Base-by-base conservation (phyloP, 2,113 vertebrate genomes). In the Notarius lentiginosus region DNA sequence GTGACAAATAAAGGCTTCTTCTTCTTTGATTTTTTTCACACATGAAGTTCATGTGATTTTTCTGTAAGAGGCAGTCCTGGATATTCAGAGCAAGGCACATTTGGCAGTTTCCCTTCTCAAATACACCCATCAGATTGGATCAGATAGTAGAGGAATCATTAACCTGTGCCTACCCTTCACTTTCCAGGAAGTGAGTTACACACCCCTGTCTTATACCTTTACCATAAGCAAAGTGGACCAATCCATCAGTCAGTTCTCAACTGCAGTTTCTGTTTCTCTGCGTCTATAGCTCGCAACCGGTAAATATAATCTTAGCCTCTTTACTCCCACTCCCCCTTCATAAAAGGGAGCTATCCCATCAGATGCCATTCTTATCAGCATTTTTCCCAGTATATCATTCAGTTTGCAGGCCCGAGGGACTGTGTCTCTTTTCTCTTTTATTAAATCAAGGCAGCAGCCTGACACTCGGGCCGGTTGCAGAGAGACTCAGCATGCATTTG, bases 381-480 rank as follows among this genome's bases (percentile, higher is more conserved):
- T 86, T 89, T 86, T 86, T 65, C 65, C 70, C 30, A 79, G 79
- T 60, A 70, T 27, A 83, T 83, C 70, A 83, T 79, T 58, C 60
- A 24, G 84, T 83, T 75, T 47, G 41, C 12, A 60, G 79, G 79
- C 77, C 70, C 47, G 18, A 55, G 72, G 80, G 70, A 66, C 58
- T 83, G 83, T 84, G 80, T 86, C 73, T 84, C 81, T 82, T 82
- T 81, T 84, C 63, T 47, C 75, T 89, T 86, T 86, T 84, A 86
- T 84, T 89, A 88, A 88, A 88, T 88, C 61, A 88, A 88, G 61
- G 49, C 58, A 58, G 70, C 60, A 82, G 68, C 70, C 79, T 83
- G 84, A 88, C 80, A 88, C 70, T 66, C 5, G 56, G 85, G 80
- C 80, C 66, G 80, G 55, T 77, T 86, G 84, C 84, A 80, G 80